A percentile compares a stretch with the other conserved stretches of the same genome.
phyloP scores from a whole-genome alignment of 2,888 invertebrate genomes.

The Syrphus vitripennis region DNA sequence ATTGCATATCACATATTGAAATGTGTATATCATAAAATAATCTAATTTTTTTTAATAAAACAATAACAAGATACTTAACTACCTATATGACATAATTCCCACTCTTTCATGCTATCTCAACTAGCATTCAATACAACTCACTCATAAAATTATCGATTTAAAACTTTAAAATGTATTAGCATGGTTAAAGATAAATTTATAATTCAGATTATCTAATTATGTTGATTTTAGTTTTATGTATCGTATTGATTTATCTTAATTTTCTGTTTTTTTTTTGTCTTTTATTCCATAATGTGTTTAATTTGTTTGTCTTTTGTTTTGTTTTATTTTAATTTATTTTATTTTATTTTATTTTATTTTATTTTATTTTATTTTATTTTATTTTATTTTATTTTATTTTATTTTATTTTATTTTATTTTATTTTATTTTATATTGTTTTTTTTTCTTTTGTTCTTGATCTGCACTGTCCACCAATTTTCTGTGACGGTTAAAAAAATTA shows the following conservation, averaged over 20 bases:
- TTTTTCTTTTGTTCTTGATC: slow-evolving; percentile 49
- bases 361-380: neutral
- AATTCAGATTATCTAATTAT: neutral
- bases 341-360: neutral
- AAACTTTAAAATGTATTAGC: neutral
- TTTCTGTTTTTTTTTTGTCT: neutral
- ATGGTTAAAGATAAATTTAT: neutral
- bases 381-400: neutral
- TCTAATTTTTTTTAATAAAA: no score
- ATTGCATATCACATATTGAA: neutral
- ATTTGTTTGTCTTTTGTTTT: slow-evolving; percentile 13
- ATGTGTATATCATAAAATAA: no score
- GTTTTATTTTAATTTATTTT: slow-evolving; percentile 28
- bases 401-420: slow-evolving; percentile 10
- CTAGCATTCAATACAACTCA: neutral
- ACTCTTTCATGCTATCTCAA: neutral
- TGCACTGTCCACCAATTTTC: neutral
- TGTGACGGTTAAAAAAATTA: slow-evolving; percentile 5
- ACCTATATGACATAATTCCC: neutral
- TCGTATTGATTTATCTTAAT: neutral
- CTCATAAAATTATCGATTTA: neutral
- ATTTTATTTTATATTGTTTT: slow-evolving; percentile 21
- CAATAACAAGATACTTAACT: no score
- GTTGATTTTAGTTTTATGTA: neutral
- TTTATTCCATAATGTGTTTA: neutral